Conservation (phyloP, 2,113 vertebrate species). For the Rafetus swinhoei region DNA sequence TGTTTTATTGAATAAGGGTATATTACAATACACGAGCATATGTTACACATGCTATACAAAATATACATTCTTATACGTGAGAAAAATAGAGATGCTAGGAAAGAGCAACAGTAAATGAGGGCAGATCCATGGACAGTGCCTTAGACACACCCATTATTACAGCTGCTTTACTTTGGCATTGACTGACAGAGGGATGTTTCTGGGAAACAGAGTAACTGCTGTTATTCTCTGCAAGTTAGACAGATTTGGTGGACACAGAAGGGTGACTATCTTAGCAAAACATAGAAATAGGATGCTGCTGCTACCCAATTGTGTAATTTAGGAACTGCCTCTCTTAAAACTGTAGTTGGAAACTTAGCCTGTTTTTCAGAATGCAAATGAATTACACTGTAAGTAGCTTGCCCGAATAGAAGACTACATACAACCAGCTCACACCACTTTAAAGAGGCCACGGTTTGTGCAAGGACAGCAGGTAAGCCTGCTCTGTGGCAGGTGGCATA, state of each 20-base stretch:
- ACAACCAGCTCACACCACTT: neutral
- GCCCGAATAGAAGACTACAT: neutral
- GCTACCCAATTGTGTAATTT: neutral
- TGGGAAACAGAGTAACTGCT: neutral
- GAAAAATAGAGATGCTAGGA: conserved; percentile 78
- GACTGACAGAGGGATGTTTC: neutral
- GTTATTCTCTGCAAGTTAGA: neutral
- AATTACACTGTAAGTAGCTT: neutral
- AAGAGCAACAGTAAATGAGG: conserved; percentile 47
- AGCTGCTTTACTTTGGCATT: conserved; percentile 27
- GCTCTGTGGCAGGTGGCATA: neutral
- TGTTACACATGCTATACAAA: conserved; percentile 83
- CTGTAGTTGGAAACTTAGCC: neutral
- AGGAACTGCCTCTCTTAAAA: neutral
- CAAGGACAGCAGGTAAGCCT: neutral
- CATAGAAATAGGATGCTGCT: accelerated
- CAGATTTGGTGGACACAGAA: neutral
- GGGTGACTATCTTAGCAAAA: neutral
- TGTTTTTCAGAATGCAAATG: neutral
- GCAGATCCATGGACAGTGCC: conserved; percentile 31
- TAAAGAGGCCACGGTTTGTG: neutral
- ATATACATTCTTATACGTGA: conserved; percentile 80
- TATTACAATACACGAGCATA: conserved; percentile 76
- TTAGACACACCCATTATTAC: neutral
- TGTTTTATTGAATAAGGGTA: conserved; percentile 77